Conservation (phyloP, 2,888 invertebrate genomes). For the Hofmannophila pseudospretella region DNA sequence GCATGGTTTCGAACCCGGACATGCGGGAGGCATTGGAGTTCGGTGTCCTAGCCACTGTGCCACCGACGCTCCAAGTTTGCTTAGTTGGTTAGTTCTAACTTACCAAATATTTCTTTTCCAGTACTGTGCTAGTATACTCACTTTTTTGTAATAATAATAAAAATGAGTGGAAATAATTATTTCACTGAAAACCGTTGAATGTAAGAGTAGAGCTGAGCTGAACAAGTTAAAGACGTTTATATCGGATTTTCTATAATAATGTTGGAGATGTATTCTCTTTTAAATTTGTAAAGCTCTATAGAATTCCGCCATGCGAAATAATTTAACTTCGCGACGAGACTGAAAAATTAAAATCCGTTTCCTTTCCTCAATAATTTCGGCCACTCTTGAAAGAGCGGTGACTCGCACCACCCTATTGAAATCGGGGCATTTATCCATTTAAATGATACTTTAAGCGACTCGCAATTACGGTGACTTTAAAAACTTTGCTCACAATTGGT, state of each 20-base stretch:
- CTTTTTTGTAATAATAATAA: too few species aligned
- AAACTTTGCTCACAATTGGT: constrained; percentile 70
- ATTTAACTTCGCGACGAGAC: constrained; percentile 58
- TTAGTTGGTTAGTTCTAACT: too few species aligned
- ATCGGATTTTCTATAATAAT: constrained; percentile 37
- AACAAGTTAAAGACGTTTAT: constrained; percentile 31
- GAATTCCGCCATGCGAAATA: constrained; percentile 59
- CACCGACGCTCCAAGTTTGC: too few species aligned
- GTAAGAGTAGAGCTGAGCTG: too few species aligned
- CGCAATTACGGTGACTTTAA: constrained; percentile 56
- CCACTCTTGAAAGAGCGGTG: constrained; percentile 39
- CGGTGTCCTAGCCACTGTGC: too few species aligned
- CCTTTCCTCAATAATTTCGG: constrained; percentile 45
- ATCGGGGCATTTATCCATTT: constrained; percentile 56
- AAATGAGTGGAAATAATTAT: constrained; percentile 18
- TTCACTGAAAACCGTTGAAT: constrained; percentile 21
- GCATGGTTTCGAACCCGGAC: too few species aligned
- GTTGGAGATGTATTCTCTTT: constrained; percentile 37
- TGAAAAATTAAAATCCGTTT: constrained; percentile 53
- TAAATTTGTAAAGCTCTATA: constrained; percentile 54
- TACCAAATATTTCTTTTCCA: too few species aligned
- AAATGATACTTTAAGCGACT: constrained; percentile 65
- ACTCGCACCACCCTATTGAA: constrained; percentile 49
- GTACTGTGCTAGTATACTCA: too few species aligned
- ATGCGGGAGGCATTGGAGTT: too few species aligned